phyloP scores from a whole-genome alignment of 2,797 vertebrate genomes.

The Crenichthys baileyi region DNA sequence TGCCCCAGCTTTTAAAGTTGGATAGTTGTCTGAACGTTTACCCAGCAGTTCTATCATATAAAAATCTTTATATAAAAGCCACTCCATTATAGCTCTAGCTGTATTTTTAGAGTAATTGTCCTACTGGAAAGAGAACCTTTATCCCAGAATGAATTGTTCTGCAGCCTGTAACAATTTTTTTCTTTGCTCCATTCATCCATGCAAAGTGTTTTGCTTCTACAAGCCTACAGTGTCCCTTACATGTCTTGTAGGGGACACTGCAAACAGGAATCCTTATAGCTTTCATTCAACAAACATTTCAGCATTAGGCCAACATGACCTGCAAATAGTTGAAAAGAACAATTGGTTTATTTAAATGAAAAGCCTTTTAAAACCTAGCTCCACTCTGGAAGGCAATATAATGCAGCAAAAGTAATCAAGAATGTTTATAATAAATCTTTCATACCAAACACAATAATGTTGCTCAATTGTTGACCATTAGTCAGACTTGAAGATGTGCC shows the following conservation, averaged over 20 bases:
- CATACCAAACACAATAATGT: too few species aligned
- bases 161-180: neutral
- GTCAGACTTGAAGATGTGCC: too few species aligned
- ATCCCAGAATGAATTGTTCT: neutral
- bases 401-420: too few species aligned
- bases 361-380: neutral
- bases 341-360: neutral
- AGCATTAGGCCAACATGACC: neutral
- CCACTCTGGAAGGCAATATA: too few species aligned
- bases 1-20: neutral
- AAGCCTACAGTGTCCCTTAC: neutral
- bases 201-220: neutral
- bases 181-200: neutral
- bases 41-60: neutral
- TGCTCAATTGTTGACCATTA: too few species aligned
- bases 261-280: neutral
- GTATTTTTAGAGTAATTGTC: neutral
- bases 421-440: too few species aligned
- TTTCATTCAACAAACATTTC: neutral
- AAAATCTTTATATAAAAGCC: neutral
- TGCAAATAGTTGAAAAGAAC: neutral
- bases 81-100: neutral
- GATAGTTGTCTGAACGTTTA: neutral
- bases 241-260: neutral
- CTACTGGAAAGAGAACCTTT: neutral